phyloP scores from a whole-genome alignment of 2,888 invertebrate genomes.

The Panorpa germanica region DNA sequence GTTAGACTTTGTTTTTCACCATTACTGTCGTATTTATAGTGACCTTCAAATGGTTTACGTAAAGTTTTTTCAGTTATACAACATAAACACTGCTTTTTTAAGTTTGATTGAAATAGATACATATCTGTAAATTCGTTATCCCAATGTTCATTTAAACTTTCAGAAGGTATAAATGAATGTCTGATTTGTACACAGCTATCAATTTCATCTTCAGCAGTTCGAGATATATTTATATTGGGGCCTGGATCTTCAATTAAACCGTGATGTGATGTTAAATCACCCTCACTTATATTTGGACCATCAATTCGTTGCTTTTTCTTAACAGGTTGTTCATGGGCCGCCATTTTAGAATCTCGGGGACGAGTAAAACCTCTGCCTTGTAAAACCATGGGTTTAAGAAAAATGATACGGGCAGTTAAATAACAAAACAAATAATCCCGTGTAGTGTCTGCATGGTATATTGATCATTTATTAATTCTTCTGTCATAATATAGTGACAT shows the following conservation, averaged over 20 bases:
- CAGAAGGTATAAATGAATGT: background rate
- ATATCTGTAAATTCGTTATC: conserved; percentile 26
- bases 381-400: no score
- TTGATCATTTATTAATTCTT: no score
- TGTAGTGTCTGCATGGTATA: no score
- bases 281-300: conserved; percentile 1
- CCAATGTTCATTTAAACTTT: conserved; percentile 13
- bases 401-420: no score
- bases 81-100: conserved; percentile 64
- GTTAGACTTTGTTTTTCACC: conserved; percentile 30
- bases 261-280: background rate
- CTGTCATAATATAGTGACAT: no score
- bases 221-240: no score
- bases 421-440: no score
- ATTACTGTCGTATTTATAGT: conserved; percentile 26
- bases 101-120: conserved; percentile 38
- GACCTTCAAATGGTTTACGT: conserved; percentile 50
- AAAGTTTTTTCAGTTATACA: conserved; percentile 50
- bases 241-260: background rate
- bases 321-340: conserved; percentile 66
- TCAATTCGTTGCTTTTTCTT: conserved; percentile 67
- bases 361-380: no score
- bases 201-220: conserved; percentile 11
- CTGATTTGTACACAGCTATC: conserved; percentile 5
- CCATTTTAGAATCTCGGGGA: conserved; percentile 18